Base-by-base conservation (phyloP, 2,888 invertebrate genomes). In the Drosophila dives region DNA sequence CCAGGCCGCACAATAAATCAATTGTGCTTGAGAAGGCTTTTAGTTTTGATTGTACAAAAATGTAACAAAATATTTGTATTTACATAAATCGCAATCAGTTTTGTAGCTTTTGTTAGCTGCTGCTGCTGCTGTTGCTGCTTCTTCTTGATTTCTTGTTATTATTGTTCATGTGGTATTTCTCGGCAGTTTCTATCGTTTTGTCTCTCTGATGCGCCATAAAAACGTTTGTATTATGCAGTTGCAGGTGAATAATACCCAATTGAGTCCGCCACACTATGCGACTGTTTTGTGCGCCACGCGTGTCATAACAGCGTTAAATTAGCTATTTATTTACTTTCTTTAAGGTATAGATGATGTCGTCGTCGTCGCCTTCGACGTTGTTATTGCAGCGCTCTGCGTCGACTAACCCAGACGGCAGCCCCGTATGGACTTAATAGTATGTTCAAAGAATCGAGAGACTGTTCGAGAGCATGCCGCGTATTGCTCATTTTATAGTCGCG, bases 401-500 rank as follows among this genome's bases (percentile, higher is more conserved):
- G 81, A 78, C 78, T 81, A 65, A 77, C 26, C 63, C 67, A 23
- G 33, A 50, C 48, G n/a, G 2, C 42, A 56, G 68, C 50, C 64
- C 67, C 73, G 77, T 60, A 17, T 64, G 34, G 72, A 34, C 73
- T 77, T 45, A 67, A 66, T 66, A 64, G 32, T 64, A 58, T 36
- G 50, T 70, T 79, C 80, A 71, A 59, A 76, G 48, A 62, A 33
- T 56, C 69, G 65, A 73, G 65, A 77, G 81, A 78, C 78, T 81
- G 73, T 81, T 65, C 68, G 68, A 77, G 78, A 78, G 78, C 64
- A 64, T 38, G 36, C 58, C 53, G 73, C 62, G 64, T 64, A 51
- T 50, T 64, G 67, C 81, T 77, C 77, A 78, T 78, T 78, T 77
- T 78, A 78, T 78, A 78, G 80, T 56, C 67, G 61, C 77, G 81